These are phyloP conservation scores for Triplophysa bombifrons DNA, from an alignment of 2,797 vertebrate genomes.

Conservation along the genomic window DNA sequence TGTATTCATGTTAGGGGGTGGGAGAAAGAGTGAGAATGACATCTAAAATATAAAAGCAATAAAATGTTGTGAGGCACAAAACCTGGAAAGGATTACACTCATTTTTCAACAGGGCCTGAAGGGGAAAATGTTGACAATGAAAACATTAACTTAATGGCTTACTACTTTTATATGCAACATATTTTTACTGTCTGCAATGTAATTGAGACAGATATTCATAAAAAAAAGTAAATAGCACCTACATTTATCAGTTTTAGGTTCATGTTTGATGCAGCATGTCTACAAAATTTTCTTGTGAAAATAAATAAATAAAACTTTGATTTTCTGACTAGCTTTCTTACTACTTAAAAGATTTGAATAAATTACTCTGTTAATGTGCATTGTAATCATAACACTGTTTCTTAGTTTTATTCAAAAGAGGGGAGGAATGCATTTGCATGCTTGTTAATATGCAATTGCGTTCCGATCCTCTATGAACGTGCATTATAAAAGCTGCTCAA, in stretches of 20 bases:
- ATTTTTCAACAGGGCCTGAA: background rate
- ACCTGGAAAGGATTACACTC: background rate
- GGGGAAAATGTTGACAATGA: background rate
- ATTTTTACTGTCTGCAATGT: background rate
- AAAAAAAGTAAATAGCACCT: background rate
- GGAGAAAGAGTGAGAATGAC: background rate
- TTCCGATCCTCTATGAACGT: background rate
- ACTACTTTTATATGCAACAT: background rate
- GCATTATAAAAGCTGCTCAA: constrained; percentile 15
- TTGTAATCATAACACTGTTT: background rate
- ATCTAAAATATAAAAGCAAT: constrained; percentile 12
- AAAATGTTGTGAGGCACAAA: background rate
- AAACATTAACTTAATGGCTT: background rate
- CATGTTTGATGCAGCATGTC: background rate
- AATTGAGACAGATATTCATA: background rate
- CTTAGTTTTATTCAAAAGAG: background rate
- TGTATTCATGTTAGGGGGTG: background rate
- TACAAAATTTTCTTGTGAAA: background rate
- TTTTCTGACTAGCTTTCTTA: background rate
- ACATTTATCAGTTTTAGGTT: too few species aligned
- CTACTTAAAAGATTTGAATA: constrained; percentile 11
- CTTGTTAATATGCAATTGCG: constrained; percentile 10
- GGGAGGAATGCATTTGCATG: constrained; percentile 13
- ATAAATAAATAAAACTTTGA: too few species aligned
- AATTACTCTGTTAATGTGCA: background rate